These are phyloP conservation scores for Equus quagga DNA, from an alignment of 2,113 vertebrate species.

Conservation along the genomic window DNA sequence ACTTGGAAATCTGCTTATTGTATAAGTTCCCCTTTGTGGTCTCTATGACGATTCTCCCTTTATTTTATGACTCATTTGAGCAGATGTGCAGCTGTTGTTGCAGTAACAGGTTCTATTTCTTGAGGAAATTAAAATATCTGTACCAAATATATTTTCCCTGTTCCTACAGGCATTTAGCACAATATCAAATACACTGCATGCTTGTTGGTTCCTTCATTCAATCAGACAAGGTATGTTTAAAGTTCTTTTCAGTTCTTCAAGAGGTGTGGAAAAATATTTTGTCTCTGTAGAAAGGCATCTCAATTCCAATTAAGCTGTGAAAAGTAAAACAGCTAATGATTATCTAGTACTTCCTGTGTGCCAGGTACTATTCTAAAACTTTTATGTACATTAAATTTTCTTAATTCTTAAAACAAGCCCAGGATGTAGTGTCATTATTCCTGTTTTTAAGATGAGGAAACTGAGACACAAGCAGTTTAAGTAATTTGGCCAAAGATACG, in stretches of 20 bases:
- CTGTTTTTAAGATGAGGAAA: slow-evolving; percentile 6
- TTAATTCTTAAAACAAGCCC: not conserved
- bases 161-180: slow-evolving; percentile 66
- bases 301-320: not conserved
- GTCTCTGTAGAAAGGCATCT: not conserved
- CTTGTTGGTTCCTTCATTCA: slow-evolving; percentile 29
- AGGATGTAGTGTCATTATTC: not conserved
- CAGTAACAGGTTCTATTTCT: slow-evolving; percentile 74
- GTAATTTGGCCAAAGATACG: not conserved
- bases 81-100: slow-evolving; percentile 37
- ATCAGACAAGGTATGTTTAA: slow-evolving; percentile 65
- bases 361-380: not conserved
- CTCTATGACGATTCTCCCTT: slow-evolving; percentile 67
- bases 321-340: not conserved
- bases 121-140: slow-evolving; percentile 75
- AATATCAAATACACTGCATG: not conserved
- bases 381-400: not conserved
- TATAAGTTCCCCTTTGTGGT: slow-evolving; percentile 78
- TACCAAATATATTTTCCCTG: slow-evolving; percentile 52
- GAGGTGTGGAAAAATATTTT: slow-evolving; percentile 11
- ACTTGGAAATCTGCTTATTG: slow-evolving; percentile 69
- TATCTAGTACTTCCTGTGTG: not conserved
- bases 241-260: slow-evolving; percentile 5
- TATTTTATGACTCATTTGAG: slow-evolving; percentile 54
- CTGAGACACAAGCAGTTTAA: not conserved